Evolutionary conservation across 35 echinoderm and acorn worm species (phyloP), one percentile per base, ranked within the genome.

Genomic region (Strongylocentrotus purpuratus): DNA sequence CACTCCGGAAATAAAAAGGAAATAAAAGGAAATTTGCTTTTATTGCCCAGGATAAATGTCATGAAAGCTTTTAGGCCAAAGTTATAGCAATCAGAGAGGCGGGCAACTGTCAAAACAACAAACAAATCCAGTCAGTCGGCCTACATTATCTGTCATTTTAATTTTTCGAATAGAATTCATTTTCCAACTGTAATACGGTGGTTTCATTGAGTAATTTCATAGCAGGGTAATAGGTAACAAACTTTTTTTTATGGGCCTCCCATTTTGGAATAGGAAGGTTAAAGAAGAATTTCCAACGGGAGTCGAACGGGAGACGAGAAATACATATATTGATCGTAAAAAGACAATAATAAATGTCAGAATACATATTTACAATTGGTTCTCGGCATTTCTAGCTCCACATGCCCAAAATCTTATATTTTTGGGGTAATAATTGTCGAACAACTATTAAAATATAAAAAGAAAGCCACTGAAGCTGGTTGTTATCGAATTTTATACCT

Each of bases 11-110:
- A 28, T 78, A 78, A n/a, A 78, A 28, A 22, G 65, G 65, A 78
- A 28, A 28, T 78, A 78, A n/a, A 78, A 28, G 65, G 65, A 78
- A 78, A 78, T 78, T 78, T 78, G 65, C 22, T 78, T 59, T 78
- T 78, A 78, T 78, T 78, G 65, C 65, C 65, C 65, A 78, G 65
- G n/a, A 78, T 78, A 78, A 78, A 78, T 78, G 65, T 78, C 65
- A 78, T 78, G 22, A 78, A 78, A 78, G 65, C 65, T 78, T 78
- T 78, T 78, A 78, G 20, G 65, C 22, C 22, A 78, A 28, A 78
- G 65, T 78, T 78, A 78, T 78, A 78, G 65, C 65, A 78, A 7
- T 78, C 22, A n/a, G 20, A 78, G 2, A 8, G 20, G 20, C 2
- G 20, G 65, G 65, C 22, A 78, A 78, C 22, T 78, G 65, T 78